Percentiles rank a stretch among this genome's conserved stretches.
phyloP scores from a whole-genome alignment of 2,888 invertebrate genomes.

The Acanthococcus lagerstroemiae region DNA sequence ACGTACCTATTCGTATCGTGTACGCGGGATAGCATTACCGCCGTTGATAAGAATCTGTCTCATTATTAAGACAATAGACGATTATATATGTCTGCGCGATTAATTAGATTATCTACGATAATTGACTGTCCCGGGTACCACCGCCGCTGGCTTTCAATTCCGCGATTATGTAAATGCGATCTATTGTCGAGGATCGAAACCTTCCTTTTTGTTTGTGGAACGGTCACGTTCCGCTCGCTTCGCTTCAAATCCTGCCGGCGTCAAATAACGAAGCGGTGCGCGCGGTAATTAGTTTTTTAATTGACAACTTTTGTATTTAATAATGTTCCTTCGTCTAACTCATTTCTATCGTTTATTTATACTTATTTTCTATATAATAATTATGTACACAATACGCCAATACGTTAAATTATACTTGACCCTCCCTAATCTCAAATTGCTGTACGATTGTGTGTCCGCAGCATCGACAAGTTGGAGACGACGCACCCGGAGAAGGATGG shows the following conservation, averaged over 20 bases:
- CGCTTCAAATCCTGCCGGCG: background rate
- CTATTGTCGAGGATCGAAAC: slow-evolving; percentile 11
- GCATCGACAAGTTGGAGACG: slow-evolving; percentile 45
- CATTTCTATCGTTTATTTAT: background rate
- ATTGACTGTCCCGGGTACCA: slow-evolving; percentile 3
- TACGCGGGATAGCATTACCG: slow-evolving; percentile 1
- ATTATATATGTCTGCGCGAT: slow-evolving; percentile 15
- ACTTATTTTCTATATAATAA: too few relatives aligned
- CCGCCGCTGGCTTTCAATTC: slow-evolving; percentile 1
- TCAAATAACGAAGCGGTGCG: background rate
- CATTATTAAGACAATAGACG: slow-evolving; percentile 18
- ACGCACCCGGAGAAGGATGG: slow-evolving; percentile 41
- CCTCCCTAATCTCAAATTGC: too few relatives aligned
- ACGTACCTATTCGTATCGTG: background rate
- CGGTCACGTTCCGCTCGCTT: slow-evolving; percentile 1
- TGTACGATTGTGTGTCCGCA: too few relatives aligned
- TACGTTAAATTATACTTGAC: too few relatives aligned
- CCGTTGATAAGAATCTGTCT: slow-evolving; percentile 14
- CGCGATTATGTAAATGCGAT: slow-evolving; percentile 15
- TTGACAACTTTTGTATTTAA: background rate
- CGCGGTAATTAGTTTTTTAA: slow-evolving; percentile 5
- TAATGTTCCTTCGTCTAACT: background rate
- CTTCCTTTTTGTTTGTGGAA: background rate
- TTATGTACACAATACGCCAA: too few relatives aligned
- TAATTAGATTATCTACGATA: slow-evolving; percentile 18